These are phyloP conservation scores for Macrosiphum euphorbiae DNA, from an alignment of 2,888 invertebrate genomes.

Conservation along the genomic window DNA sequence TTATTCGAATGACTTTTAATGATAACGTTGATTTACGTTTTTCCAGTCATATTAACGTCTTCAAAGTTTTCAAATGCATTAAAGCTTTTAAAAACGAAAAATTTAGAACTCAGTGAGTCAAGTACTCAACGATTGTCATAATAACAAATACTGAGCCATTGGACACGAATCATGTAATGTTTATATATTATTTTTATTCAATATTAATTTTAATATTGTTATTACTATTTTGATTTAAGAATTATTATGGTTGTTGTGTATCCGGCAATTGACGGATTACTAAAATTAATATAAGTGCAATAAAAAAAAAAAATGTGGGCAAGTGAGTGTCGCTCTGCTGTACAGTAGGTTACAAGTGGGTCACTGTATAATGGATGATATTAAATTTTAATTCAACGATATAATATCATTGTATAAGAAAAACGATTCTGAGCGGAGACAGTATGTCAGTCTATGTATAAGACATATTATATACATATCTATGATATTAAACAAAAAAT, in stretches of 20 bases:
- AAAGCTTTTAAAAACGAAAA: background rate
- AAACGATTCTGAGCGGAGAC: no score
- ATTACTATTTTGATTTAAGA: background rate
- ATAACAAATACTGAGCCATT: background rate
- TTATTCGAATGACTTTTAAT: no score
- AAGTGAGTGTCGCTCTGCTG: no score
- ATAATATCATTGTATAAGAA: no score
- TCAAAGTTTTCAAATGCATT: background rate
- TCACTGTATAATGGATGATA: no score
- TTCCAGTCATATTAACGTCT: background rate
- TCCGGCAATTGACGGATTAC: background rate
- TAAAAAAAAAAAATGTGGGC: no score
- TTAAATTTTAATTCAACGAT: no score
- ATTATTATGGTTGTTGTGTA: background rate
- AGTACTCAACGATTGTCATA: background rate
- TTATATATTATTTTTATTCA: background rate
- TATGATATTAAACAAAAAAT: no score
- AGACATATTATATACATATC: no score
- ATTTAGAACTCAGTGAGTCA: background rate
- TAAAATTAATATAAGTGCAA: no score
- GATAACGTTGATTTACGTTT: background rate
- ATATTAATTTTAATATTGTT: background rate
- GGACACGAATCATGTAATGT: background rate
- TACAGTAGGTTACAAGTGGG: no score
- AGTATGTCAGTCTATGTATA: no score